Conservation (phyloP, 2,113 vertebrate species). For the Rhabdomys dilectus region DNA sequence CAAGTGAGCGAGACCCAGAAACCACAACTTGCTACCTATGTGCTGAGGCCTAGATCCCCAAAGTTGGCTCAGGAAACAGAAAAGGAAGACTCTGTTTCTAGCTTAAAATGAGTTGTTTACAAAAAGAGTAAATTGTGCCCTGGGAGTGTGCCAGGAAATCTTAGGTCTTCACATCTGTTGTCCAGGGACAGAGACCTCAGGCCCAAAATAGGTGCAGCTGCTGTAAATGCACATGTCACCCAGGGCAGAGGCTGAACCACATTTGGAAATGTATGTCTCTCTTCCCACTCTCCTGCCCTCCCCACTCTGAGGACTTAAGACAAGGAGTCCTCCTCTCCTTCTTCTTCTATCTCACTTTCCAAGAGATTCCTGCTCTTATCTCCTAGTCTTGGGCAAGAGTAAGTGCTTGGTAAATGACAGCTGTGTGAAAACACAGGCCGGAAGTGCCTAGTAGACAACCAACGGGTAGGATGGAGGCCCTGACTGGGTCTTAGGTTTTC, state of each 20-base stretch:
- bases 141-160: background rate
- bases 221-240: rapidly evolving
- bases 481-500: rapidly evolving
- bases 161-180: slow-evolving; percentile 44
- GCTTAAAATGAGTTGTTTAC: background rate
- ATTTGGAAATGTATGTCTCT: background rate
- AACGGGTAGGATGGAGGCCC: too few species aligned
- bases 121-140: background rate
- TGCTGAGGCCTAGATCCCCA: too few species aligned
- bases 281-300: background rate
- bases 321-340: rapidly evolving
- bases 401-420: background rate
- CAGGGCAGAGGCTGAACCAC: background rate
- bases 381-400: background rate
- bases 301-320: background rate
- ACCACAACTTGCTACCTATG: background rate
- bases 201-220: slow-evolving; percentile 66
- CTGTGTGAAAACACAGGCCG: background rate
- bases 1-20: background rate
- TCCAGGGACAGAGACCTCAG: slow-evolving; percentile 11
- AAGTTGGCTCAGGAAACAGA: background rate
- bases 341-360: background rate
- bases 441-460: background rate
- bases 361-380: background rate
- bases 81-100: background rate